phyloP scores from a whole-genome alignment of 1,140 invertebrate species.

The Drusus annulatus region DNA sequence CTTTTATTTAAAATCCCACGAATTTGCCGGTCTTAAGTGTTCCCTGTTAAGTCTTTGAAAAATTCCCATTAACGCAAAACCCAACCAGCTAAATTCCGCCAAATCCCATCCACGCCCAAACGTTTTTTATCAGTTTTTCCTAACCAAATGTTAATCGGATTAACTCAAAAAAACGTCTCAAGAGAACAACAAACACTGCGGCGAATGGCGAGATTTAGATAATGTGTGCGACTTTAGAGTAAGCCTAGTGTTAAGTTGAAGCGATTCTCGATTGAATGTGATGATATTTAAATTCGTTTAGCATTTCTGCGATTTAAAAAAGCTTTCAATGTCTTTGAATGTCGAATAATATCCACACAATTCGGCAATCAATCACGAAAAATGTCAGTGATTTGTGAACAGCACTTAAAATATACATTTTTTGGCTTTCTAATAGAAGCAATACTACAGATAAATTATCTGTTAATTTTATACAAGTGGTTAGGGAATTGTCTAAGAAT shows the following conservation, averaged over 20 bases:
- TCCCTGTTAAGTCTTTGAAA: conserved; percentile 2
- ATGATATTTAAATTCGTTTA: no score
- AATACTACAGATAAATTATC: no score
- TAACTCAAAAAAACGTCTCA: conserved; percentile 49
- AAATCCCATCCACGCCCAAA: conserved; percentile 24
- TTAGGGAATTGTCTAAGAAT: no score
- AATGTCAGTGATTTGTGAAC: no score
- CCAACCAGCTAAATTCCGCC: neutral
- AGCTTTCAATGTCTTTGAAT: no score
- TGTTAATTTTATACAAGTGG: no score
- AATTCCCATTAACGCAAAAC: conserved; percentile 25
- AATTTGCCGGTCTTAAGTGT: neutral
- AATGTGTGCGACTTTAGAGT: neutral
- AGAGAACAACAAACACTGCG: conserved; percentile 48
- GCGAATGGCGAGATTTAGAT: conserved; percentile 4
- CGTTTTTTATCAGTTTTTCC: conserved; percentile 33
- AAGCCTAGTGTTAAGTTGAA: neutral
- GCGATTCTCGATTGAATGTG: no score
- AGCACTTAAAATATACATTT: no score
- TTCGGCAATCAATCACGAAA: no score
- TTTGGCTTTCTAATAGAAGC: no score
- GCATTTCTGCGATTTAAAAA: no score
- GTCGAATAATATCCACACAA: no score
- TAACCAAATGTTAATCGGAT: conserved; percentile 56
- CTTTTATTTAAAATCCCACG: neutral